Conservation (phyloP, 2,888 invertebrate genomes). For the Ethmia dodecea region DNA sequence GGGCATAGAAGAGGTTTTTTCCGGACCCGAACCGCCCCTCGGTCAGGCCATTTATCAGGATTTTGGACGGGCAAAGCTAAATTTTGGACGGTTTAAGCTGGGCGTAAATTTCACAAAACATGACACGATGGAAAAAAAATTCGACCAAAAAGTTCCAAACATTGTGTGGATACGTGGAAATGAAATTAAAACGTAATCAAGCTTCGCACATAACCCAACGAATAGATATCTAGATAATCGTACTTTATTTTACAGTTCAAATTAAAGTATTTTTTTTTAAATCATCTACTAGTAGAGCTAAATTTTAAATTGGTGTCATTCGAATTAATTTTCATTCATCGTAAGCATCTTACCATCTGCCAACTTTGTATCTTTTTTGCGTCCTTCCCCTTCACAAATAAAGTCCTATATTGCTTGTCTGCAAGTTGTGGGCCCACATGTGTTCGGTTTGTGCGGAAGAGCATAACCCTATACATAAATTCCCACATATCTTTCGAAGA, state of each 20-base stretch:
- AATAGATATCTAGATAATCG: no score
- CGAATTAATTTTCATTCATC: no score
- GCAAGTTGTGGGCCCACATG: no score
- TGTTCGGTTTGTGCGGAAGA: not conserved
- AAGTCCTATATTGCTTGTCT: no score
- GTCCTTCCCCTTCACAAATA: no score
- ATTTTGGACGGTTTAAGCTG: slow-evolving; percentile 74
- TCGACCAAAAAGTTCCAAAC: slow-evolving; percentile 44
- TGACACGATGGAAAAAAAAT: slow-evolving; percentile 63
- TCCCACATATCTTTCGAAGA: slow-evolving; percentile 42
- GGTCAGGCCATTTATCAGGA: slow-evolving; percentile 80
- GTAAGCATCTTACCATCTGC: no score
- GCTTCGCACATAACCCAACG: no score
- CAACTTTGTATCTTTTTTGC: no score
- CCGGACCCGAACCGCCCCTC: slow-evolving; percentile 43
- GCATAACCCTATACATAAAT: slow-evolving; percentile 22
- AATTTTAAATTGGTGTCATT: no score
- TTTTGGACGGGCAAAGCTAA: slow-evolving; percentile 81
- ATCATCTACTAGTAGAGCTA: no score
- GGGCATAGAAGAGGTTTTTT: slow-evolving; percentile 49
- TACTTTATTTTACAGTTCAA: no score
- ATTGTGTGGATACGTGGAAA: slow-evolving; percentile 19
- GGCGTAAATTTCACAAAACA: slow-evolving; percentile 73
- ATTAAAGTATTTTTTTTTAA: no score
- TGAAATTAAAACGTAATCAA: slow-evolving; percentile 8